Conservation (phyloP, 2,797 vertebrate genomes). For the Cyprinodon diabolis region DNA sequence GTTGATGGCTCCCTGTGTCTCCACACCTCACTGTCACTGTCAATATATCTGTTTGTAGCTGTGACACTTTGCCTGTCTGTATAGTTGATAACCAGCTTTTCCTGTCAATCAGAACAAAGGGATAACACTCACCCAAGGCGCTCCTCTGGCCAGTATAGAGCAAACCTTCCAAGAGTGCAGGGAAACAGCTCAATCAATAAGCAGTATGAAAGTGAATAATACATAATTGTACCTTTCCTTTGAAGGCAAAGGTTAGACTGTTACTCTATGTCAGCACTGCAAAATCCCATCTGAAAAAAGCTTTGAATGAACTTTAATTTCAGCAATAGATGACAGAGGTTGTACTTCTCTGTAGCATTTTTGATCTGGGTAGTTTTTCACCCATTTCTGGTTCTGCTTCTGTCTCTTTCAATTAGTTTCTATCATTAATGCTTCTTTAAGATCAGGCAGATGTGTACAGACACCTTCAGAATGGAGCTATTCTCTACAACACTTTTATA, state of each 20-base stretch:
- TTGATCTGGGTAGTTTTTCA: conserved; percentile 33
- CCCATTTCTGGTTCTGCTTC: conserved; percentile 3
- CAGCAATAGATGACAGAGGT: conserved; percentile 29
- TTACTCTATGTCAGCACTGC: conserved; percentile 19
- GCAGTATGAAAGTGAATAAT: conserved; percentile 41
- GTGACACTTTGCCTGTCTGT: conserved; percentile 5
- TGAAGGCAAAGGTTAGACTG: conserved; percentile 19
- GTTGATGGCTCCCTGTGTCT: conserved; percentile 17
- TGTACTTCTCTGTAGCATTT: conserved; percentile 33
- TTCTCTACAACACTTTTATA: neutral
- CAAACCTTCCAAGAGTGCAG: conserved; percentile 13
- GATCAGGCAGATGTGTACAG: conserved; percentile 10
- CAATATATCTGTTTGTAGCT: neutral
- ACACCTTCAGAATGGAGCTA: neutral
- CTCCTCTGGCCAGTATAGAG: neutral
- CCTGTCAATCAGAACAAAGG: conserved; percentile 1
- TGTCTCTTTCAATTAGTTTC: conserved; percentile 7
- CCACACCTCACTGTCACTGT: neutral
- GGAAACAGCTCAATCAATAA: conserved; percentile 27
- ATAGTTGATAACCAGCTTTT: conserved; percentile 10
- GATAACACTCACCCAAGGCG: conserved; percentile 1
- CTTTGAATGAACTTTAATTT: conserved; percentile 34
- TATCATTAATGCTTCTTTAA: conserved; percentile 8
- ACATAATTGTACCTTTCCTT: conserved; percentile 22
- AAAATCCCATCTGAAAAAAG: conserved; percentile 38